phyloP scores from a whole-genome alignment of 2,888 invertebrate genomes.

The Ormyrus thymus region DNA sequence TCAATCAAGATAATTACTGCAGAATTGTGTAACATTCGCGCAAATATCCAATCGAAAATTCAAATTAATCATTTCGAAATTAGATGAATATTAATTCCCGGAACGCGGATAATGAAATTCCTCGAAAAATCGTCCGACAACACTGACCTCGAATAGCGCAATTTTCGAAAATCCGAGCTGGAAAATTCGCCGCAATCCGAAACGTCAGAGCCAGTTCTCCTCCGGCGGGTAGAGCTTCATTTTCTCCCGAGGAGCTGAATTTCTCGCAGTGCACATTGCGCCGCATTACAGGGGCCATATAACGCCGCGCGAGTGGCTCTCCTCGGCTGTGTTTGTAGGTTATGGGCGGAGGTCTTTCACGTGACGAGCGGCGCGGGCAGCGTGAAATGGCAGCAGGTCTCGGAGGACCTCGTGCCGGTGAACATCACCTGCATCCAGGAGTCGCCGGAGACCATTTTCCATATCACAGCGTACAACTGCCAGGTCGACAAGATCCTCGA shows the following conservation, averaged over 20 bases:
- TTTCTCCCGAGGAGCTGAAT: constrained; percentile 20
- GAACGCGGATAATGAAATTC: no score
- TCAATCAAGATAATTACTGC: no score
- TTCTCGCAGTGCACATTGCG: no score
- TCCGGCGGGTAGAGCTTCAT: background rate
- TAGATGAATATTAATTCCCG: no score
- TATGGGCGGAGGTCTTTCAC: constrained; percentile 99
- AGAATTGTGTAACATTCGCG: no score
- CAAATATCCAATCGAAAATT: no score
- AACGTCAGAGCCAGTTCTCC: no score
- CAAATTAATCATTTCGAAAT: no score
- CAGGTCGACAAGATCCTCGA: constrained; percentile 99
- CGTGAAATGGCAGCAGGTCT: constrained; percentile 98
- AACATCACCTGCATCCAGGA: constrained; percentile 99
- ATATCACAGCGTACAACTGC: constrained; percentile 99
- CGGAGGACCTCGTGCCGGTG: constrained; percentile 98
- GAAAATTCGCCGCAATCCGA: background rate
- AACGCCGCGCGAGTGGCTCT: constrained; percentile 22
- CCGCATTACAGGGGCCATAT: background rate
- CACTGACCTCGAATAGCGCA: no score
- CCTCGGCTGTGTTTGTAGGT: constrained; percentile 77
- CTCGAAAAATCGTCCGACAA: no score
- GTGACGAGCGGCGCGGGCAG: constrained; percentile 95
- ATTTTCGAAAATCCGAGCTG: constrained; percentile 15
- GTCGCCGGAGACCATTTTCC: constrained; percentile 97